phyloP scores from a whole-genome alignment of 1,140 invertebrate genomes.

The Drosophila serrata region DNA sequence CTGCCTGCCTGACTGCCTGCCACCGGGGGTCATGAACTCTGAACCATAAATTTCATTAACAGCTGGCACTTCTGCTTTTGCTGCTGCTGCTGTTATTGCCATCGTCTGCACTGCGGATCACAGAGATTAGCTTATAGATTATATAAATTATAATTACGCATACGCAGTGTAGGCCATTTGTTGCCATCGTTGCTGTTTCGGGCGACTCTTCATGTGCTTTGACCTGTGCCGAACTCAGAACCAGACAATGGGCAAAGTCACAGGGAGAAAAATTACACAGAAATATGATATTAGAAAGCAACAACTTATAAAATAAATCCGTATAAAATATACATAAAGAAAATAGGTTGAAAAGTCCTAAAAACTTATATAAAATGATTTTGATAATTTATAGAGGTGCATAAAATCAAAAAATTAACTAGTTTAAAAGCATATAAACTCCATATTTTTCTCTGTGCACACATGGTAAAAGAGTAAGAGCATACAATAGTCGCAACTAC shows the following conservation, averaged over 20 bases:
- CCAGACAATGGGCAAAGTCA: constrained; percentile 6
- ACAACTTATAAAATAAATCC: neutral
- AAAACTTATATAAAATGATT: no score
- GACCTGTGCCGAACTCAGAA: constrained; percentile 20
- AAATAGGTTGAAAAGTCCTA: neutral
- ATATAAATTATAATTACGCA: constrained; percentile 80
- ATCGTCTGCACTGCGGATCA: constrained; percentile 48
- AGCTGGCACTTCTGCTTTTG: constrained; percentile 50
- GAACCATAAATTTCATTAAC: constrained; percentile 79
- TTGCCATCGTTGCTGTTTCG: constrained; percentile 36
- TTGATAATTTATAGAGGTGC: no score
- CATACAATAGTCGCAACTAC: constrained; percentile 29
- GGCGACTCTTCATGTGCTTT: constrained; percentile 29
- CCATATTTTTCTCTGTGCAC: neutral
- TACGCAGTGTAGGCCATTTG: constrained; percentile 49
- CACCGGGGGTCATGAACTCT: constrained; percentile 71
- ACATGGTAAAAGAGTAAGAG: neutral
- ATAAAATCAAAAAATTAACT: no score
- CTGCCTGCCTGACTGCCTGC: constrained; percentile 1
- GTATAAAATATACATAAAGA: neutral
- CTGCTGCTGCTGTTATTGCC: constrained; percentile 12
- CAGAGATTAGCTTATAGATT: constrained; percentile 71
- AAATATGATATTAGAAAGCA: neutral
- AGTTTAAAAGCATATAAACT: neutral
- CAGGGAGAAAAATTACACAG: neutral